Evolutionary conservation across 2,113 vertebrate species (phyloP), one percentile per base, ranked within the genome.

Genomic region (Pollimyrus isidori): DNA sequence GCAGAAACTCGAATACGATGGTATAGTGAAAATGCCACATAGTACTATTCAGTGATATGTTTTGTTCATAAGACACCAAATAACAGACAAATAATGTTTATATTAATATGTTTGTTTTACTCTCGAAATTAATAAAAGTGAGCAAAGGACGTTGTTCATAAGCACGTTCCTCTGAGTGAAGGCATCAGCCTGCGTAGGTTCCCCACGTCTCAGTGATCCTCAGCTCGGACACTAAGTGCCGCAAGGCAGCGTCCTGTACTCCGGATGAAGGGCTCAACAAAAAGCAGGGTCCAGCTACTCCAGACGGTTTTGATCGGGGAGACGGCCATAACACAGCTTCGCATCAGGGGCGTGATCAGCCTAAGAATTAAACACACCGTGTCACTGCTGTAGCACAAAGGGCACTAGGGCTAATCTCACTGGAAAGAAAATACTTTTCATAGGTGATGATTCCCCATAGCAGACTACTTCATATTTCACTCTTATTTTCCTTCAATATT

Each of bases 261-360:
- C 17, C 92, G 92, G 91, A 93, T 98, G 88, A 98, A 83, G 0
- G 98, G 98, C 0, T 92, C 90, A 0, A 98, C 0, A 0, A 98
- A 93, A 90, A 92, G 92, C 91, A 97, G 96, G 10, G 93, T 97
- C 93, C 97, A 86, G 58, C 94, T 97, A 92, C 93, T 96, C 98
- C 98, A 99, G 86, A 99, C 89, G 21, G 95, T 93, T 91, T 96
- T 95, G 87, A 96, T 82, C 0, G 97, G 96, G 3, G 98, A 97
- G 69, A 98, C 86, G 0, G 96, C 92, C 96, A 98, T 96, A 82
- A 99, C 90, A 91, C 95, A 96, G 91, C 96, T 96, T 91, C 95
- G 97, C 92, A 97, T 93, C 69, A 96, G 93, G n/a, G 98, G 98
- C 95, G 97, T 95, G 94, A 98, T 92, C 92, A 99, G 86, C 98